phyloP scores from a whole-genome alignment of 2,797 vertebrate species.

The Pseudochaenichthys georgianus region DNA sequence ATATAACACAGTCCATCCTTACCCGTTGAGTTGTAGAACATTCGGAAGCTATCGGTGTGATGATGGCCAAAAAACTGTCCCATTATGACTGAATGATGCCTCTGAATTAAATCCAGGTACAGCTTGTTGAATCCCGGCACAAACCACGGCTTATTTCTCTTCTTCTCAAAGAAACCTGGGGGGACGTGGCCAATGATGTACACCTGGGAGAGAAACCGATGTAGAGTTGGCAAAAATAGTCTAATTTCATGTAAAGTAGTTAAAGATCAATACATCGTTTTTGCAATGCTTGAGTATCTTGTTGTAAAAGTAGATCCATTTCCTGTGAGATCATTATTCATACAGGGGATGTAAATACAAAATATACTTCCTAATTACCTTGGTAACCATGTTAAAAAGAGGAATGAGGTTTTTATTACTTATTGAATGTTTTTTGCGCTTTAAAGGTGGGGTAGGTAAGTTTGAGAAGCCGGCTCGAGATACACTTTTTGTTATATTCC shows the following conservation, averaged over 20 bases:
- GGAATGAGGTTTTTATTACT: background rate
- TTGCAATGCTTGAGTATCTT: background rate
- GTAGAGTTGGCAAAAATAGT: background rate
- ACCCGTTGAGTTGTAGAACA: conserved; percentile 90
- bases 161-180: conserved; percentile 97
- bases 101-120: conserved; percentile 88
- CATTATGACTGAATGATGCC: conserved; percentile 86
- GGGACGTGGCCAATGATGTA: conserved; percentile 94
- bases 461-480: no score
- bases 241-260: background rate
- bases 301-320: background rate
- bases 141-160: conserved; percentile 89
- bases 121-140: conserved; percentile 85
- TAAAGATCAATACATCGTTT: background rate
- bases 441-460: no score
- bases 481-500: no score
- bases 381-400: background rate
- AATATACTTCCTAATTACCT: background rate
- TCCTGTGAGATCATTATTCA: background rate
- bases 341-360: background rate
- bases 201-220: conserved; percentile 83
- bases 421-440: background rate
- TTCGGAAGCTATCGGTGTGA: conserved; percentile 93
- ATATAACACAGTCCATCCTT: background rate
- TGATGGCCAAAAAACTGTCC: conserved; percentile 98